Percentiles rank a stretch among this genome's conserved stretches.
These are phyloP conservation scores for Pempheris klunzingeri DNA, from an alignment of 2,797 vertebrate species.

Conservation along the genomic window DNA sequence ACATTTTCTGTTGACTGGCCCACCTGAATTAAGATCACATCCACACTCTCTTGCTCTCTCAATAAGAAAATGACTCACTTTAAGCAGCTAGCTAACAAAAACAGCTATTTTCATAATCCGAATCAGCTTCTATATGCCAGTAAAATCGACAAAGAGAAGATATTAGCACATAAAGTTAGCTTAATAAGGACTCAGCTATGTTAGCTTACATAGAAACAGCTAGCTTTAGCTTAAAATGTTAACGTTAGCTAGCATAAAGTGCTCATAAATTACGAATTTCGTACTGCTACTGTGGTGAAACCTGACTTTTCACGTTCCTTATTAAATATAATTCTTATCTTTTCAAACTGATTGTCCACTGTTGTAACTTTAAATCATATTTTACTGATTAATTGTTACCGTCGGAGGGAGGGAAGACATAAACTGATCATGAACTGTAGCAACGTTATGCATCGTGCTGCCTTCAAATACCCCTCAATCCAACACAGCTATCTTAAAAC, in stretches of 20 bases:
- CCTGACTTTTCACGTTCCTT: neutral
- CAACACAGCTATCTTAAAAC: neutral
- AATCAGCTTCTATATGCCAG: neutral
- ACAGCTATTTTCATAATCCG: neutral
- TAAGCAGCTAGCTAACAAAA: neutral
- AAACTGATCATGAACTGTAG: too few relatives aligned
- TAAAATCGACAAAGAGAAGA: neutral
- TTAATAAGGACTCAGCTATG: too few relatives aligned
- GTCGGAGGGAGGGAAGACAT: neutral
- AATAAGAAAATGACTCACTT: neutral
- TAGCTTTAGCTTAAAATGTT: too few relatives aligned
- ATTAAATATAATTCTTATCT: fast-evolving
- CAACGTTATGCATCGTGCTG: neutral
- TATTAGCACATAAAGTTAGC: neutral
- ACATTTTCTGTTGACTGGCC: too few relatives aligned
- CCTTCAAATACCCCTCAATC: neutral
- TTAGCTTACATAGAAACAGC: too few relatives aligned
- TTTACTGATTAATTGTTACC: neutral
- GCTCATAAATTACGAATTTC: neutral
- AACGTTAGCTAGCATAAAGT: neutral
- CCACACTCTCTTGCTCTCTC: too few relatives aligned
- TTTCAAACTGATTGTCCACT: neutral
- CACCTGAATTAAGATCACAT: too few relatives aligned
- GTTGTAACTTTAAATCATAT: neutral
- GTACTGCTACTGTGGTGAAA: neutral